A percentile compares a stretch with the other conserved stretches of the same genome.
phyloP scores from a whole-genome alignment of 1,140 invertebrate species.

The Drosophila punjabiensis region DNA sequence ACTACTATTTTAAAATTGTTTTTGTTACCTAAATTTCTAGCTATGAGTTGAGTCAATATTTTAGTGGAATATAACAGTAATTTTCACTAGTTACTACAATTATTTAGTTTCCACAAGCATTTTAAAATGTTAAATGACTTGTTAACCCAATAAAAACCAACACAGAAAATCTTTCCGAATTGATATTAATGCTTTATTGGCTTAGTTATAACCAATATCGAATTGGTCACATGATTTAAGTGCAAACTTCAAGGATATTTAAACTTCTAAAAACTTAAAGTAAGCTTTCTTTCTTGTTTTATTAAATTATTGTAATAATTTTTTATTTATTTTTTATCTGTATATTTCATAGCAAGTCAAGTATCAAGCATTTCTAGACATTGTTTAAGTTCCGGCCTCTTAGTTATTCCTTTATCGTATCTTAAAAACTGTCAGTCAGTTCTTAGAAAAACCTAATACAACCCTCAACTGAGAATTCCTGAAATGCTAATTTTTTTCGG shows the following conservation, averaged over 20 bases:
- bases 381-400: neutral
- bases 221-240: too few species aligned
- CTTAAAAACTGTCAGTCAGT: neutral
- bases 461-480: neutral
- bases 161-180: too few species aligned
- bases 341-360: neutral
- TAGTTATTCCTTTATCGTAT: slow-evolving; percentile 1
- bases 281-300: neutral
- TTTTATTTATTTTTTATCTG: neutral
- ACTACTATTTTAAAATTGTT: neutral
- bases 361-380: neutral
- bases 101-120: too few species aligned
- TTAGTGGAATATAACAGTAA: too few species aligned
- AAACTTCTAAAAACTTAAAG: too few species aligned
- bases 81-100: too few species aligned
- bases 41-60: too few species aligned
- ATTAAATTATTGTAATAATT: neutral
- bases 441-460: neutral
- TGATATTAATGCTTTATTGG: too few species aligned
- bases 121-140: too few species aligned
- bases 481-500: slow-evolving; percentile 12
- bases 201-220: too few species aligned
- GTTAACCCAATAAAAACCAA: too few species aligned
- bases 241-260: too few species aligned
- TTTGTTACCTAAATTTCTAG: neutral